phyloP scores from a whole-genome alignment of 2,797 vertebrate species.

The Poeciliopsis gracilis region DNA sequence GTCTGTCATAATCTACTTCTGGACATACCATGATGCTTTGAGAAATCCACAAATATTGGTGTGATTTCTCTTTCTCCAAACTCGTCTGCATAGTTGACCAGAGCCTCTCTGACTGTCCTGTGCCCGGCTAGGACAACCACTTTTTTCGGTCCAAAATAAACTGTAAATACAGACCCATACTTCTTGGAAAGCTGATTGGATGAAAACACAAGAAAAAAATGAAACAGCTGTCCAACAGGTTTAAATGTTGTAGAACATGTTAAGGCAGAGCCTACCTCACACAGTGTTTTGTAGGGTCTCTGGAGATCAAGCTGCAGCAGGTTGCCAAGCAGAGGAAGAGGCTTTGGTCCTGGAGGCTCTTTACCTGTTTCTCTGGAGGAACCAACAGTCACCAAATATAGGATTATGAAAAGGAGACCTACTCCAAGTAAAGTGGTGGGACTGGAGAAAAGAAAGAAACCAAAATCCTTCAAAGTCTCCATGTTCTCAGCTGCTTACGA shows the following conservation, averaged over 20 bases:
- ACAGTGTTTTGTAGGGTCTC: constrained; percentile 57
- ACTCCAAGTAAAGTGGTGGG: constrained; percentile 36
- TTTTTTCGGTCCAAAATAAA: constrained; percentile 71
- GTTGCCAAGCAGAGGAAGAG: constrained; percentile 74
- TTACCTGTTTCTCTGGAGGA: background rate
- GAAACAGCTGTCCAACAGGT: background rate
- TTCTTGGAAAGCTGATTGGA: constrained; percentile 69
- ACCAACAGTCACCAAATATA: constrained; percentile 16
- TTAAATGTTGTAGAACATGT: background rate
- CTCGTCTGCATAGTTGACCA: constrained; percentile 69
- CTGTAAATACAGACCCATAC: constrained; percentile 72
- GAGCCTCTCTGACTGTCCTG: constrained; percentile 72
- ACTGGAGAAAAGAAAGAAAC: constrained; percentile 2
- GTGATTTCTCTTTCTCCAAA: constrained; percentile 69
- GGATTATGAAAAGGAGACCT: constrained; percentile 32
- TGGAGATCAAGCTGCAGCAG: constrained; percentile 71
- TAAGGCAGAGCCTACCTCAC: constrained; percentile 44
- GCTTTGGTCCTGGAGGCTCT: constrained; percentile 68
- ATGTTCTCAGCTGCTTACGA: constrained; percentile 7
- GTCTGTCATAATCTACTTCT: background rate
- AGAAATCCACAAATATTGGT: constrained; percentile 48
- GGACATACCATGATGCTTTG: constrained; percentile 65
- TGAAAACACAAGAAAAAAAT: background rate
- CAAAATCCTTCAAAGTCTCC: constrained; percentile 29
- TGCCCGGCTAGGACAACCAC: constrained; percentile 77